A percentile compares a stretch with the other conserved stretches of the same genome.
phyloP scores from a whole-genome alignment of 2,113 vertebrate genomes.

The Bostrychus sinensis region DNA sequence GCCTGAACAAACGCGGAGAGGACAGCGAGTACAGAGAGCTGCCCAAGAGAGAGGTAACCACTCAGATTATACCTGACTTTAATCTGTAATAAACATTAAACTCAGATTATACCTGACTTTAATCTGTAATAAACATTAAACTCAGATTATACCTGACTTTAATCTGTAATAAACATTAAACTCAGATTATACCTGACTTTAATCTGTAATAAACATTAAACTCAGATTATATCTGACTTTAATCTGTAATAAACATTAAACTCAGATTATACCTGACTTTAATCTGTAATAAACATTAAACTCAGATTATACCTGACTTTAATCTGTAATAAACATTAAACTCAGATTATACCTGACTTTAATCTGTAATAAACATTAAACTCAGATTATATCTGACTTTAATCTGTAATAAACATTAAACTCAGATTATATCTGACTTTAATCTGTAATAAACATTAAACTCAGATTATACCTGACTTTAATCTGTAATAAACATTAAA shows the following conservation, averaged over 20 bases:
- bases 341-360: background rate
- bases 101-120: background rate
- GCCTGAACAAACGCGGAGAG: background rate
- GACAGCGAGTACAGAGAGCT: slow-evolving; percentile 1
- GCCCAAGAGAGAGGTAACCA: background rate
- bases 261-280: background rate
- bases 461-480: too few relatives aligned
- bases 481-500: background rate
- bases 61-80: too few relatives aligned
- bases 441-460: too few relatives aligned
- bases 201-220: too few relatives aligned
- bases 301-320: too few relatives aligned
- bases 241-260: background rate
- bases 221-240: too few relatives aligned
- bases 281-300: too few relatives aligned
- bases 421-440: background rate
- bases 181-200: background rate
- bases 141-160: too few relatives aligned
- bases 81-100: background rate
- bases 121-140: background rate
- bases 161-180: background rate
- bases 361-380: too few relatives aligned
- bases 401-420: background rate
- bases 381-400: too few relatives aligned
- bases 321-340: background rate